Evolutionary conservation across 1,140 invertebrate genomes (phyloP), one percentile per base, ranked within the genome.

Genomic region (Aphidius gifuensis): DNA sequence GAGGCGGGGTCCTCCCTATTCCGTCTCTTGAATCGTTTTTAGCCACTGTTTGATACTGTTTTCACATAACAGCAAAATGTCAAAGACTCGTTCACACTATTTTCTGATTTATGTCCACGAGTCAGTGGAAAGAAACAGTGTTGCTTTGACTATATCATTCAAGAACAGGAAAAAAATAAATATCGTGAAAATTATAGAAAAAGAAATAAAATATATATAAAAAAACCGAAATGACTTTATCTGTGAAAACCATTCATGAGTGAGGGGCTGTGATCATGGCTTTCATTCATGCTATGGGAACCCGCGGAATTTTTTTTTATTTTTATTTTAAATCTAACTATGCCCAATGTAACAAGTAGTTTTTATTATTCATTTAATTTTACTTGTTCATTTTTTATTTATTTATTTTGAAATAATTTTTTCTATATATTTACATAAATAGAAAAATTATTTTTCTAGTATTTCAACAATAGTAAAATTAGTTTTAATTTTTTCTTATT

Each of bases 91-190:
- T 48, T 47, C 11, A 51, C 42, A 11, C 42, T 6, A 21, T 32
- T 39, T 55, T 50, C 49, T 66, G 65, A 66, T 66, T 66, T 66
- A 66, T 66, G 61, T 66, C 61, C 42, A 50, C 43, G 55, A 47
- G 46, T 59, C 40, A 43, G 40, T 49, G 58, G 1, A 59, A 21
- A 9, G 16, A 23, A 43, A 40, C 4, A 40, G n/a, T 9, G 16
- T 16, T 16, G 16, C 16, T 16, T 16, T 16, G 16, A 16, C 16
- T 16, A 16, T 16, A 55, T n/a, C 16, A 40, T 5, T 7, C 7
- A 11, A 43, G 51, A 40, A 4, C 38, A 53, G 16, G 16, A 49
- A 2, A 16, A 43, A 40, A 16, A 55, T 42, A 11, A 6, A 53
- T 4, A 32, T 32, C 23, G 23, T 32, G 4, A 32, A 32, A 32